These are phyloP conservation scores for Ceriagrion tenellum DNA, from an alignment of 2,888 invertebrate species.

Conservation along the genomic window DNA sequence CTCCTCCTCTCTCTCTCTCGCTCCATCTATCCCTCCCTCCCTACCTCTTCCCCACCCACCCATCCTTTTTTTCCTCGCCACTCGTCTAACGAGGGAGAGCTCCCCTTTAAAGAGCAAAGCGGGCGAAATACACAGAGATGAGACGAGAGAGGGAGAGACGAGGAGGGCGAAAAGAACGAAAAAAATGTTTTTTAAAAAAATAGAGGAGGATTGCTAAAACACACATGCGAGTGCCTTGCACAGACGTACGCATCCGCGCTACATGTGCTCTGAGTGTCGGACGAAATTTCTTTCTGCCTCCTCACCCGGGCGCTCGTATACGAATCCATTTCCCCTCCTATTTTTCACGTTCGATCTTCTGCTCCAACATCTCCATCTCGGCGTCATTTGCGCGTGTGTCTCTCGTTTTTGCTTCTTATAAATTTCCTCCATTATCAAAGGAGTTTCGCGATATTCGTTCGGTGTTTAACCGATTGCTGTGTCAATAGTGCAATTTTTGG, in stretches of 20 bases:
- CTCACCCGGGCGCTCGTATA: neutral
- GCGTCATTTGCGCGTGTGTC: neutral
- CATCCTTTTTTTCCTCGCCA: neutral
- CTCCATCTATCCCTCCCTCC: too few relatives aligned
- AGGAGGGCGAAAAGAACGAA: neutral
- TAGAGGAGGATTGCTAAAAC: neutral
- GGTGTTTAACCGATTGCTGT: too few relatives aligned
- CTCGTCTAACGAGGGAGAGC: neutral
- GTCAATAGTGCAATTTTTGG: too few relatives aligned
- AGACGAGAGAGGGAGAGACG: too few relatives aligned
- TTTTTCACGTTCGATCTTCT: too few relatives aligned
- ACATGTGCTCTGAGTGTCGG: neutral
- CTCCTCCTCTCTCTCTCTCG: neutral
- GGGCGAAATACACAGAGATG: neutral
- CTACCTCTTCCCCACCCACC: neutral
- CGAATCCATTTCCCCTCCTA: neutral
- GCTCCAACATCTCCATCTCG: neutral
- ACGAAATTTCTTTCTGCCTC: neutral
- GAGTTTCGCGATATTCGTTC: too few relatives aligned
- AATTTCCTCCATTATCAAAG: neutral
- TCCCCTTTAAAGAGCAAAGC: constrained; percentile 4
- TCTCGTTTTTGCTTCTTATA: neutral
- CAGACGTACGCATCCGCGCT: neutral
- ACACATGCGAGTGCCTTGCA: neutral
- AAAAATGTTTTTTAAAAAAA: neutral